Percentiles rank a stretch among this genome's conserved stretches.
Conservation (phyloP, 2,113 vertebrate genomes). For the Forbesichthys papilliferus region DNA sequence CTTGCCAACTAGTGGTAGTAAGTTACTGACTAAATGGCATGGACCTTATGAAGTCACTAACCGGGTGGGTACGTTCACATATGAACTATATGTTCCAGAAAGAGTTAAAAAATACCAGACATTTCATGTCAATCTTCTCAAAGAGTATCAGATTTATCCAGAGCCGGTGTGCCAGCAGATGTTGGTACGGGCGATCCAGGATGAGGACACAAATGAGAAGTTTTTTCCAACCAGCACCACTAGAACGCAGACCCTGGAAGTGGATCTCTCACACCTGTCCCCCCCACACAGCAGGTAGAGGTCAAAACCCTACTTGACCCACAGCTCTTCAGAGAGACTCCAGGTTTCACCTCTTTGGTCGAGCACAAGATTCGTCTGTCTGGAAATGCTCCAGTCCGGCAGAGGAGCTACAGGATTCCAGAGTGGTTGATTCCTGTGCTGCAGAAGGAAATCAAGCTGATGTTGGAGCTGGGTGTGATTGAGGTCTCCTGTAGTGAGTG, state of each 20-base stretch:
- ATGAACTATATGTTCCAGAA: too few relatives aligned
- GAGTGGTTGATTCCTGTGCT: too few relatives aligned
- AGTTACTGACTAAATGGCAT: not conserved
- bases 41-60: not conserved
- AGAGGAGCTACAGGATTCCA: too few relatives aligned
- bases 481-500: too few relatives aligned
- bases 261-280: not conserved
- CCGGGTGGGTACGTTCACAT: not conserved
- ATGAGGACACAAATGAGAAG: too few relatives aligned
- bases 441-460: too few relatives aligned
- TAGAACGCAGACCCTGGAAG: too few relatives aligned
- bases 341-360: not conserved
- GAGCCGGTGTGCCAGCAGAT: not conserved
- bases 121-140: not conserved
- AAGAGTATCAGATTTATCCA: not conserved
- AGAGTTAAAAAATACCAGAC: not conserved
- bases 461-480: too few relatives aligned
- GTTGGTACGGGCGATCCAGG: too few relatives aligned
- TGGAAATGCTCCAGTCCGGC: too few relatives aligned
- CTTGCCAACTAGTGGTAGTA: not conserved
- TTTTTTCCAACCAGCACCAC: too few relatives aligned
- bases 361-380: not conserved
- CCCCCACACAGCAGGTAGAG: not conserved
- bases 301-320: not conserved
- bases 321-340: not conserved